Percentiles rank a stretch among this genome's conserved stretches.
Conservation (phyloP, 2,888 invertebrate genomes). For the Exephanes ischioxanthus region DNA sequence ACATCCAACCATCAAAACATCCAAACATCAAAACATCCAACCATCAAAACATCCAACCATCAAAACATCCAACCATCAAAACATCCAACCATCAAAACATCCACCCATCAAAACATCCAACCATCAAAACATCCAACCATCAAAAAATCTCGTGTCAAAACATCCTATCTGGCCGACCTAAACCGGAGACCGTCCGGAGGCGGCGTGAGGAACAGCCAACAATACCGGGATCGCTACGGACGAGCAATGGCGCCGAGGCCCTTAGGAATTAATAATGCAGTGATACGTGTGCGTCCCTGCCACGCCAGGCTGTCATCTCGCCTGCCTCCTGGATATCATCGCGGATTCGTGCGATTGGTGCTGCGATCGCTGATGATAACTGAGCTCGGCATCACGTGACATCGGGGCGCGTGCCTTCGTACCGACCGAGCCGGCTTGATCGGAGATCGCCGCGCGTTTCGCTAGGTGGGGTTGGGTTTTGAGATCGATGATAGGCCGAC, state of each 20-base stretch:
- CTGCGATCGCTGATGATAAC: conserved; percentile 31
- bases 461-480: neutral
- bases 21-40: no score
- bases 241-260: conserved; percentile 13
- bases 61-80: no score
- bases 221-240: neutral
- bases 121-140: no score
- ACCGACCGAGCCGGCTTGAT: neutral
- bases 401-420: neutral
- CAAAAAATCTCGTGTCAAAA: no score
- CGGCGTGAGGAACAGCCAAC: conserved; percentile 24
- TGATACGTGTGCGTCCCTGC: conserved; percentile 23
- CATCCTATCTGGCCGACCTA: no score
- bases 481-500: neutral
- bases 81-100: no score
- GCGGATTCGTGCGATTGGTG: conserved; percentile 44
- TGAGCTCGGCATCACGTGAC: conserved; percentile 1
- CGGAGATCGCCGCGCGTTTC: neutral
- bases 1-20: no score
- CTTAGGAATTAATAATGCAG: conserved; percentile 57
- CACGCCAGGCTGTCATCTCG: conserved; percentile 1
- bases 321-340: conserved; percentile 27
- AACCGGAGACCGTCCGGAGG: conserved; percentile 25
- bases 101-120: no score
- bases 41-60: no score